Evolutionary conservation across 2,797 vertebrate species (phyloP).

Genomic region (Mus spretus): DNA sequence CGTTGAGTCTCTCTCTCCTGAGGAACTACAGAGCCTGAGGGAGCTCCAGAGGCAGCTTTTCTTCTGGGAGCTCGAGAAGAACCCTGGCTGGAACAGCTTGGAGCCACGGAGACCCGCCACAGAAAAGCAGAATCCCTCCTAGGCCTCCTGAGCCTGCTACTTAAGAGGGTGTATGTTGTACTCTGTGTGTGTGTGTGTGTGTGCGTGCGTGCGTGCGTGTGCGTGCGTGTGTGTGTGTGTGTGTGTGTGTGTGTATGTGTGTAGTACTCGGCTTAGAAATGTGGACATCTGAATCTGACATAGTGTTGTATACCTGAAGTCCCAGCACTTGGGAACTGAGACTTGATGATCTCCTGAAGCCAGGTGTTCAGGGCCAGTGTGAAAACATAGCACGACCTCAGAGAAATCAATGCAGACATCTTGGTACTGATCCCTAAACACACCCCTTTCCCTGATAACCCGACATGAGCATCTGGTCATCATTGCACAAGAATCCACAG

Average conservation of each 20-base stretch:
- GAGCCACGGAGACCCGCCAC: neutral
- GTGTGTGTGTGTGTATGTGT: neutral
- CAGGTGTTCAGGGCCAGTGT: neutral
- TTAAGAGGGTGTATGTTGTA: neutral
- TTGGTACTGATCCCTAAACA: neutral
- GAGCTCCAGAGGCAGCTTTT: constrained; percentile 90
- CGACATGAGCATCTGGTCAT: neutral
- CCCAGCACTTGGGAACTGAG: neutral
- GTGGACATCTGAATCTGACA: neutral
- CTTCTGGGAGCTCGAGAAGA: constrained; percentile 86
- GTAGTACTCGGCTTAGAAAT: neutral
- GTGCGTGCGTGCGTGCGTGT: neutral
- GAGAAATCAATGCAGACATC: neutral
- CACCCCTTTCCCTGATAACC: neutral
- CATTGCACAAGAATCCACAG: neutral
- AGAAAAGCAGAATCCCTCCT: neutral
- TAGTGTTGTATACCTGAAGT: neutral
- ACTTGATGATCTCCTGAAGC: neutral
- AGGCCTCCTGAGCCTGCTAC: neutral
- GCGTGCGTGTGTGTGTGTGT: neutral
- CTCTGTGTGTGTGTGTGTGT: no score
- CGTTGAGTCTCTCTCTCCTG: constrained; percentile 79
- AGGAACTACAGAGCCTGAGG: constrained; percentile 88
- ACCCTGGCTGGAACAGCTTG: constrained; percentile 76
- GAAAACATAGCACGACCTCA: neutral